phyloP scores from a whole-genome alignment of 2,888 invertebrate species.

The Hetaerina titia region DNA sequence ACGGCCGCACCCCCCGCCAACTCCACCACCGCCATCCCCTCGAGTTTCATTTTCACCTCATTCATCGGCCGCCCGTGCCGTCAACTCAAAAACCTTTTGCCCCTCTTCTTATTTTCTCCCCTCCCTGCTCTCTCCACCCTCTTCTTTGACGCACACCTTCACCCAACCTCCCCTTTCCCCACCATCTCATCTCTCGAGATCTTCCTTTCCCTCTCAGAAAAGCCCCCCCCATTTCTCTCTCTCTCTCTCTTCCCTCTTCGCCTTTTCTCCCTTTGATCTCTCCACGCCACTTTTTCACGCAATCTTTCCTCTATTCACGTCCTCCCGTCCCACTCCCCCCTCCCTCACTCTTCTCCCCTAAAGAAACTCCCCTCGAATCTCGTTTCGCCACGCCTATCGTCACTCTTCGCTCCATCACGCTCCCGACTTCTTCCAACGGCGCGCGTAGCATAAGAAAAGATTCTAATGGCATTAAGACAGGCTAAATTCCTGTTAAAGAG shows the following conservation, averaged over 20 bases:
- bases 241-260: not conserved
- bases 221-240: too few relatives aligned
- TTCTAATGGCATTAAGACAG: not conserved
- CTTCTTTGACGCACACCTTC: not conserved
- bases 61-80: constrained; percentile 14
- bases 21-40: not conserved
- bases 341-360: not conserved
- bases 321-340: not conserved
- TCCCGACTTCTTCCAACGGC: not conserved
- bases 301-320: constrained; percentile 13
- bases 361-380: not conserved
- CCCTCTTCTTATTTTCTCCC: not conserved
- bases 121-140: not conserved
- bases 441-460: not conserved
- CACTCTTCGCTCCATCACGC: not conserved
- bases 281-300: constrained; percentile 6
- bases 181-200: not conserved
- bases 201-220: too few relatives aligned
- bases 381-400: not conserved
- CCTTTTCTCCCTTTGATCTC: not conserved
- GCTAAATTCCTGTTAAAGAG: not conserved
- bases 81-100: not conserved
- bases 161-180: not conserved
- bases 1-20: not conserved
- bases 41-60: constrained; percentile 28